Evolutionary conservation across 23 tunicate species (phyloP).

Genomic region (Trididemnum miniatum): DNA sequence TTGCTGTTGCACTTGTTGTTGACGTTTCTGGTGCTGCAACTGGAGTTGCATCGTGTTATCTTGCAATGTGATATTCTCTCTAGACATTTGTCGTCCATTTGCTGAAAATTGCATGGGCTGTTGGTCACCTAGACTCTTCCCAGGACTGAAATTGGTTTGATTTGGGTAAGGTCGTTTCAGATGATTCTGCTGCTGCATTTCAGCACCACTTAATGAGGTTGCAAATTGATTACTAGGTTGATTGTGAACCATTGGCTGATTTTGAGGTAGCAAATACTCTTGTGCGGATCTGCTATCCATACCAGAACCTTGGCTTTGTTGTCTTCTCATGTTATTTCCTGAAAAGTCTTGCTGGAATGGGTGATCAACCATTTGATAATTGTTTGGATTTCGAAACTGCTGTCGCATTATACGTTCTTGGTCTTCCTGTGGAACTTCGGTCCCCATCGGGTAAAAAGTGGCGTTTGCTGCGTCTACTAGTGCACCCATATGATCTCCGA

Average conservation of each 20-base stretch:
- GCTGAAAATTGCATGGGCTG: neutral
- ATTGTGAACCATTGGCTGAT: neutral
- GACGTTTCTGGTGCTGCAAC: neutral
- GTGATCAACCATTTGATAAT: neutral
- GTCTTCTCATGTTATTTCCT: neutral
- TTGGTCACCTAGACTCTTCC: neutral
- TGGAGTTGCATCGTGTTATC: neutral
- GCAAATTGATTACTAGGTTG: neutral
- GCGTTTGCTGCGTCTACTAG: constrained; percentile 27
- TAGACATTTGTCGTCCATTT: neutral
- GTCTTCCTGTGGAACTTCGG: constrained; percentile 3
- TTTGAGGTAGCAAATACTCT: neutral
- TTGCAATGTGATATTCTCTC: neutral
- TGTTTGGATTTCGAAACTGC: constrained; percentile 12
- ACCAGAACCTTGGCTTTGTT: neutral
- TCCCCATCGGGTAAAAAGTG: constrained; percentile 44
- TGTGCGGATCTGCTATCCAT: neutral
- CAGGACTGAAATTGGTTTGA: neutral
- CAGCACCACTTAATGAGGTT: neutral
- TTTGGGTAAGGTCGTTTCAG: constrained; percentile 5
- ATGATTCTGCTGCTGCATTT: neutral
- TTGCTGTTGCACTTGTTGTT: constrained; percentile 1
- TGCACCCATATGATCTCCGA: constrained; percentile 19
- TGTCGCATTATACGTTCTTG: neutral
- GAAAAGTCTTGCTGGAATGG: neutral